Percentiles rank a stretch among this genome's conserved stretches.
phyloP scores from a whole-genome alignment of 2,113 vertebrate species.

The Platichthys stellatus region DNA sequence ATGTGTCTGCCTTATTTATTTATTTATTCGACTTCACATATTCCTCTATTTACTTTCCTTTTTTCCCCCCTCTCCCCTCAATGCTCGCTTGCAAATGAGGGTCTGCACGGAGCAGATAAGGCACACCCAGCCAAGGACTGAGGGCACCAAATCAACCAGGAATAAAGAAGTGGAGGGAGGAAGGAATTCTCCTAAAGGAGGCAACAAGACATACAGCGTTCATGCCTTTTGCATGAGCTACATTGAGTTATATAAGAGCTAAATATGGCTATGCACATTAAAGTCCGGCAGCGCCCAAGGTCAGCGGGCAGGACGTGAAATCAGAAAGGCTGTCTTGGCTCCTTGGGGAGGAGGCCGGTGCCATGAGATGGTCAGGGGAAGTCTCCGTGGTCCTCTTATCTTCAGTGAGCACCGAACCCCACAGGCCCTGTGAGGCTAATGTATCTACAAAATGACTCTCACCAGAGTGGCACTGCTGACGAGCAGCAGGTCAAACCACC shows the following conservation, averaged over 20 bases:
- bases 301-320: constrained; percentile 55
- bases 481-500: constrained; percentile 52
- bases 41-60: constrained; percentile 73
- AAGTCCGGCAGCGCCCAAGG: constrained; percentile 58
- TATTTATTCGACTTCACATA: constrained; percentile 80
- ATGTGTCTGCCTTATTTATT: constrained; percentile 78
- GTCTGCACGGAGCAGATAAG: constrained; percentile 83
- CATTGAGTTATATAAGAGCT: constrained; percentile 52
- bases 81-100: constrained; percentile 81
- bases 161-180: constrained; percentile 52
- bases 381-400: constrained; percentile 68
- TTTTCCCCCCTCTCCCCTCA: constrained; percentile 25
- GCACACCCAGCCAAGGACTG: constrained; percentile 76
- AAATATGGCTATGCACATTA: constrained; percentile 44
- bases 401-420: constrained; percentile 61
- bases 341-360: constrained; percentile 34
- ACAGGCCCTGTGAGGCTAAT: constrained; percentile 56
- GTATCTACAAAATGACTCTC: constrained; percentile 58
- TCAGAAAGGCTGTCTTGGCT: constrained; percentile 40
- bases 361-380: constrained; percentile 51
- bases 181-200: constrained; percentile 65
- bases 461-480: constrained; percentile 43
- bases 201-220: constrained; percentile 50
- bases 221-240: constrained; percentile 34
- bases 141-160: constrained; percentile 79